Conservation (phyloP, 2,797 vertebrate species). For the Carapus acus region DNA sequence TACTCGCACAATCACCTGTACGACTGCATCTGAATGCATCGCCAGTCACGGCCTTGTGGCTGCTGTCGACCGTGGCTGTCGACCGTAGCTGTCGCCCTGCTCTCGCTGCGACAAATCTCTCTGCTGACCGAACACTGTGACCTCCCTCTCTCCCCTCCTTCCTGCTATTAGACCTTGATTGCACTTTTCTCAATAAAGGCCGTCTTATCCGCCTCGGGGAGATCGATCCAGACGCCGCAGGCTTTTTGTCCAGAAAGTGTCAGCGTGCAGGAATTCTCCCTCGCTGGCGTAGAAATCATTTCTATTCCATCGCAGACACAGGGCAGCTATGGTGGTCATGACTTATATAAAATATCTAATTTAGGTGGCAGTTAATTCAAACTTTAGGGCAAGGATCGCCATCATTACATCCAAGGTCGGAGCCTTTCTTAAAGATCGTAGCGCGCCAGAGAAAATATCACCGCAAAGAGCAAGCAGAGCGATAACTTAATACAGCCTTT, state of each 20-base stretch:
- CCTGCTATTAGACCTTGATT: slow-evolving; percentile 9
- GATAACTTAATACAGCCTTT: slow-evolving; percentile 21
- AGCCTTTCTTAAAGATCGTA: no score
- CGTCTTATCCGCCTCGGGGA: slow-evolving; percentile 7
- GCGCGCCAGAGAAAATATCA: slow-evolving; percentile 1
- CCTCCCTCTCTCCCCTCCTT: slow-evolving; percentile 11
- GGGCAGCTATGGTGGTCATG: background rate
- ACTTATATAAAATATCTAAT: slow-evolving; percentile 5
- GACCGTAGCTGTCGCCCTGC: no score
- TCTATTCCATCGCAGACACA: slow-evolving; percentile 9
- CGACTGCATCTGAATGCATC: slow-evolving; percentile 10
- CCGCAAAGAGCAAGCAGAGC: slow-evolving; percentile 36
- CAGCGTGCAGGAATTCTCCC: slow-evolving; percentile 2
- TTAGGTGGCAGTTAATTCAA: slow-evolving; percentile 4
- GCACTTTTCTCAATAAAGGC: slow-evolving; percentile 12
- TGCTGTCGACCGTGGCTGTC: slow-evolving; percentile 6
- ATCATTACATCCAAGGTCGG: slow-evolving; percentile 4
- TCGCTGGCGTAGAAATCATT: background rate
- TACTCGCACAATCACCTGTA: background rate
- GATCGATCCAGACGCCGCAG: slow-evolving; percentile 22
- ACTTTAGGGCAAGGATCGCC: slow-evolving; percentile 9
- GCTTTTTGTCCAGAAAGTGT: no score
- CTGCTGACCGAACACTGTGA: background rate
- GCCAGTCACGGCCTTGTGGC: slow-evolving; percentile 1
- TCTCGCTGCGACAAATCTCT: slow-evolving; percentile 2